phyloP scores from a whole-genome alignment of 35 echinoderm and acorn worm species.

The Acanthaster planci region DNA sequence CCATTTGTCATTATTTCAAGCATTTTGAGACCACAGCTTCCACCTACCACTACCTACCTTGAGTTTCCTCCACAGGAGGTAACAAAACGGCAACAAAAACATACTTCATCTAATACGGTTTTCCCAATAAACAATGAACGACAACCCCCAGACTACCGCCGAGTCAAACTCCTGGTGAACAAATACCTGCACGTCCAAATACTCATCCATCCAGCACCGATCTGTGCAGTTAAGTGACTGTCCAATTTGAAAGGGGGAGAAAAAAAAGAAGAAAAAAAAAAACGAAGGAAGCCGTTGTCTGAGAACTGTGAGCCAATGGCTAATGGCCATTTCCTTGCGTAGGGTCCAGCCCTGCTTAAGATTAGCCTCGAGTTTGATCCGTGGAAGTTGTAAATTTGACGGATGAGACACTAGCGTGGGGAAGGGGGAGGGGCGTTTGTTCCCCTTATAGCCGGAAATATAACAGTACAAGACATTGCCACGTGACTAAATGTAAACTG shows the following conservation, averaged over 20 bases:
- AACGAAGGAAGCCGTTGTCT: neutral
- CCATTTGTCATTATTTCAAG: too few relatives aligned
- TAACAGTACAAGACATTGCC: too few relatives aligned
- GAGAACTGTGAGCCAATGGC: neutral
- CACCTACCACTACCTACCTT: neutral
- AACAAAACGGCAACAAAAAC: constrained; percentile 17
- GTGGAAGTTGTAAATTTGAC: too few relatives aligned
- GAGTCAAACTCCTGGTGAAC: neutral
- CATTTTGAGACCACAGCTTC: neutral
- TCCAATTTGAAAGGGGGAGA: neutral
- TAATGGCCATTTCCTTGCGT: neutral
- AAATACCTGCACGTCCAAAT: too few relatives aligned
- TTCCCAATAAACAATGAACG: neutral
- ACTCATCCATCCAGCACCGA: neutral
- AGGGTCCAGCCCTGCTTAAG: neutral
- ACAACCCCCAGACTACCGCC: neutral
- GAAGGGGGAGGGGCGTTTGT: too few relatives aligned
- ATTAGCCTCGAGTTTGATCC: neutral
- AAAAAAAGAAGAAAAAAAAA: neutral
- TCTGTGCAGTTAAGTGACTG: neutral
- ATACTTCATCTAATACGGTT: neutral
- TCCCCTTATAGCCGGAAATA: too few relatives aligned
- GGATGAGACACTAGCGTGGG: too few relatives aligned
- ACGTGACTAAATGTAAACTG: too few relatives aligned
- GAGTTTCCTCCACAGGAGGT: constrained; percentile 4